These are phyloP conservation scores for Heptranchias perlo DNA, from an alignment of 2,113 vertebrate species.

Conservation along the genomic window DNA sequence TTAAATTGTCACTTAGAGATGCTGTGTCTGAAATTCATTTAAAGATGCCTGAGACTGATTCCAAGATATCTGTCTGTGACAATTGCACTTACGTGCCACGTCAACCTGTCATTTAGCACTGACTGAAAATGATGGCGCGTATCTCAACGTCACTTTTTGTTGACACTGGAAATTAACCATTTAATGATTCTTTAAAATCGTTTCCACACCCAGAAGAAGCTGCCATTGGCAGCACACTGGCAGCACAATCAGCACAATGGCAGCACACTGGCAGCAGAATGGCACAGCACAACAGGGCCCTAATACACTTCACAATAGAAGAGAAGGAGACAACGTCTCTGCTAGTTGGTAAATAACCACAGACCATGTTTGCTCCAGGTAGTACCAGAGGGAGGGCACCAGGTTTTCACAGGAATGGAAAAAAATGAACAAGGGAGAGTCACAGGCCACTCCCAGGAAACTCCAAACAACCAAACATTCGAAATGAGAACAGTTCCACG, in stretches of 20 bases:
- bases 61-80: conserved; percentile 28
- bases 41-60: conserved; percentile 12
- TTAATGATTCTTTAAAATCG: background rate
- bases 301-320: background rate
- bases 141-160: conserved; percentile 9
- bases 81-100: conserved; percentile 26
- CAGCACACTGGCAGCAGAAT: background rate
- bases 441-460: background rate
- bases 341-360: background rate
- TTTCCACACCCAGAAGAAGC: background rate
- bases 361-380: background rate
- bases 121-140: background rate
- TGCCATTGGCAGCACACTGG: background rate
- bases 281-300: background rate
- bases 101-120: conserved; percentile 27
- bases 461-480: background rate
- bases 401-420: background rate
- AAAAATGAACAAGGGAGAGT: too few relatives aligned
- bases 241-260: too few relatives aligned
- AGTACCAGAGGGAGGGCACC: background rate
- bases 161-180: conserved; percentile 16
- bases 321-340: background rate
- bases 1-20: conserved; percentile 36
- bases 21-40: conserved; percentile 35
- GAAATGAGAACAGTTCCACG: background rate